Percentiles rank a stretch among this genome's conserved stretches.
These are phyloP conservation scores for Prochilodus magdalenae DNA, from an alignment of 2,113 vertebrate species.

Conservation along the genomic window DNA sequence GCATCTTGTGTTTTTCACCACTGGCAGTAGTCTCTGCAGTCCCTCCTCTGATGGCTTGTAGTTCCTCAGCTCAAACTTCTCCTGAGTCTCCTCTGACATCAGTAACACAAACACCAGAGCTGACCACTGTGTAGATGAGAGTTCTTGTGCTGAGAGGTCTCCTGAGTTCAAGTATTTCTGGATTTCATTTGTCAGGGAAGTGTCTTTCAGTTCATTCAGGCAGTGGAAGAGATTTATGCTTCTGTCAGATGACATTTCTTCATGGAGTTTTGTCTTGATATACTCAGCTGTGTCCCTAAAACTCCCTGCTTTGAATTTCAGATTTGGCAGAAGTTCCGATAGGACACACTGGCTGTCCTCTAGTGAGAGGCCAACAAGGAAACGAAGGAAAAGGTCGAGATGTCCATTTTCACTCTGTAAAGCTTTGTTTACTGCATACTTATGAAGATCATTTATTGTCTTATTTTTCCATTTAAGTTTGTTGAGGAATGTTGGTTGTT, in stretches of 20 bases:
- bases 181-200: neutral
- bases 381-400: too few relatives aligned
- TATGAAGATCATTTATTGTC: neutral
- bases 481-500: neutral
- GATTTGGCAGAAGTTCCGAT: neutral
- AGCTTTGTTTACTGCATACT: neutral
- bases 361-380: neutral
- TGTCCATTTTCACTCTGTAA: too few relatives aligned
- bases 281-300: neutral
- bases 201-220: too few relatives aligned
- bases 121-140: conserved; percentile 8
- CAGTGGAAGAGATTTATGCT: neutral
- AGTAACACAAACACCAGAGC: too few relatives aligned
- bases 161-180: conserved; percentile 5
- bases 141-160: neutral
- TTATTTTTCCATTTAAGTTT: neutral
- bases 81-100: too few relatives aligned
- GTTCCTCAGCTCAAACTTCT: too few relatives aligned
- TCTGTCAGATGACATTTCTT: neutral
- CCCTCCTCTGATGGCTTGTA: too few relatives aligned
- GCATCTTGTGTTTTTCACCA: neutral
- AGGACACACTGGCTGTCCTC: neutral
- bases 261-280: neutral
- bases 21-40: neutral
- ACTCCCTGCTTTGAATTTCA: neutral